Percentiles rank a stretch among this genome's conserved stretches.
Evolutionary conservation across 2,888 invertebrate genomes (phyloP).

Genomic region (Andrena camellia): DNA sequence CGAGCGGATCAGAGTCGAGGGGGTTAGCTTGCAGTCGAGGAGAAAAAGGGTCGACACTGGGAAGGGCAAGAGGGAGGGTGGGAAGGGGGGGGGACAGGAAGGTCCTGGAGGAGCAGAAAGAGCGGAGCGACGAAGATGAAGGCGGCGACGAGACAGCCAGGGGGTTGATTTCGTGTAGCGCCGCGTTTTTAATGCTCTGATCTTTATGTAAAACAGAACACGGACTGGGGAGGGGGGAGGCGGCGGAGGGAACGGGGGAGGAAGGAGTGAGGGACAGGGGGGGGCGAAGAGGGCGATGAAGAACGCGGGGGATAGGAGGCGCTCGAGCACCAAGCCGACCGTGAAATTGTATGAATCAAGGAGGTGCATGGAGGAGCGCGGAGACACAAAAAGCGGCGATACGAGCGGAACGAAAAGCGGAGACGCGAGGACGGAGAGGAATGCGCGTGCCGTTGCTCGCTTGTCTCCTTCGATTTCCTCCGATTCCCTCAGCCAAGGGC

Average conservation of each 20-base stretch:
- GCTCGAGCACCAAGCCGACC: constrained; percentile 83
- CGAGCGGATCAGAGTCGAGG: constrained; percentile 27
- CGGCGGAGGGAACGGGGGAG: background rate
- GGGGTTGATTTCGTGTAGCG: constrained; percentile 81
- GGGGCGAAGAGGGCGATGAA: constrained; percentile 6
- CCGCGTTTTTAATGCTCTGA: constrained; percentile 85
- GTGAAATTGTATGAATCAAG: constrained; percentile 85
- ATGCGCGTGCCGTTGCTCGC: constrained; percentile 11
- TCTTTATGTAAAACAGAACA: constrained; percentile 84
- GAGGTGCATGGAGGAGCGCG: constrained; percentile 71
- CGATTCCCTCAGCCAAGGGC: too few species aligned
- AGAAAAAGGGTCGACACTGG: constrained; percentile 38
- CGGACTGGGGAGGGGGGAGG: constrained; percentile 27
- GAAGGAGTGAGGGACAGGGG: constrained; percentile 1
- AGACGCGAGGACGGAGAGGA: constrained; percentile 60
- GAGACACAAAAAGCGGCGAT: constrained; percentile 73
- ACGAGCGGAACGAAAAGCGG: constrained; percentile 63
- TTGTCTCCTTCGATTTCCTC: constrained; percentile 43
- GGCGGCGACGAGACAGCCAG: constrained; percentile 50
- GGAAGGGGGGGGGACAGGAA: constrained; percentile 45
- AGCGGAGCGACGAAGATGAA: constrained; percentile 41
- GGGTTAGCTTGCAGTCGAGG: constrained; percentile 41
- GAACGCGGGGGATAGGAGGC: constrained; percentile 65
- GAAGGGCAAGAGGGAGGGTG: constrained; percentile 13
- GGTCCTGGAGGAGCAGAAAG: constrained; percentile 44